A percentile compares a stretch with the other conserved stretches of the same genome.
Evolutionary conservation across 2,797 vertebrate species (phyloP).

Genomic region (Chloroceryle amazona): DNA sequence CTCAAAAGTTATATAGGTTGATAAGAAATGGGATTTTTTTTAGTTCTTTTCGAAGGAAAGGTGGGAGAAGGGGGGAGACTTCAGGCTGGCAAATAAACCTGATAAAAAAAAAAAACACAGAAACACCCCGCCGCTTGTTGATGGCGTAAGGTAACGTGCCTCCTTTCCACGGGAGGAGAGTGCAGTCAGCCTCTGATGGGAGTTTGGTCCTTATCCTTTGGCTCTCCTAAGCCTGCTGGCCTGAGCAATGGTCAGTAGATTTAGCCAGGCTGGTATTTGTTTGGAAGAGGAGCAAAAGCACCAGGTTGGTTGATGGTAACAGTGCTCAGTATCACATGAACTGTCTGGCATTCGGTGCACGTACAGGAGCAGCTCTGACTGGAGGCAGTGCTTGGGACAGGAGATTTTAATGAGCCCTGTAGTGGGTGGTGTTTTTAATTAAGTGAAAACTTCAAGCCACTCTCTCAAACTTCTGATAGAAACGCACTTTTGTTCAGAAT

Average conservation of each 20-base stretch:
- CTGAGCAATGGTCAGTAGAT: background rate
- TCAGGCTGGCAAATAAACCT: background rate
- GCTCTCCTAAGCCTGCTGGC: background rate
- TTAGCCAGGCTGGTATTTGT: background rate
- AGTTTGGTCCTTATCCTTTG: background rate
- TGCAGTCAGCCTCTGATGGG: background rate
- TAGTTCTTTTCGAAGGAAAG: background rate
- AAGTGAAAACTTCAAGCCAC: background rate
- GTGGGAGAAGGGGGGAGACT: background rate
- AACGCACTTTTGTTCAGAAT: conserved; percentile 28
- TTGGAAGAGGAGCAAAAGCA: background rate
- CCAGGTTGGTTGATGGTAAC: background rate
- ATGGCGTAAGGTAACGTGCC: background rate
- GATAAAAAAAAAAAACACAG: too few species aligned
- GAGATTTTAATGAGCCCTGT: background rate
- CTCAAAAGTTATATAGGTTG: background rate
- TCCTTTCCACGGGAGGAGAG: background rate
- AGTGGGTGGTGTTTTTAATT: background rate
- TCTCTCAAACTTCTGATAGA: background rate
- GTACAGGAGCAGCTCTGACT: background rate
- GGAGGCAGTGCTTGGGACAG: background rate
- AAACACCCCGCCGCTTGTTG: background rate
- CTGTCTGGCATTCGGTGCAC: background rate
- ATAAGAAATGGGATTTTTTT: background rate
- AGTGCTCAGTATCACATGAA: background rate